Evolutionary conservation across 1,140 invertebrate genomes (phyloP), one percentile per base, ranked within the genome.

Genomic region (Drosophila sucinea): DNA sequence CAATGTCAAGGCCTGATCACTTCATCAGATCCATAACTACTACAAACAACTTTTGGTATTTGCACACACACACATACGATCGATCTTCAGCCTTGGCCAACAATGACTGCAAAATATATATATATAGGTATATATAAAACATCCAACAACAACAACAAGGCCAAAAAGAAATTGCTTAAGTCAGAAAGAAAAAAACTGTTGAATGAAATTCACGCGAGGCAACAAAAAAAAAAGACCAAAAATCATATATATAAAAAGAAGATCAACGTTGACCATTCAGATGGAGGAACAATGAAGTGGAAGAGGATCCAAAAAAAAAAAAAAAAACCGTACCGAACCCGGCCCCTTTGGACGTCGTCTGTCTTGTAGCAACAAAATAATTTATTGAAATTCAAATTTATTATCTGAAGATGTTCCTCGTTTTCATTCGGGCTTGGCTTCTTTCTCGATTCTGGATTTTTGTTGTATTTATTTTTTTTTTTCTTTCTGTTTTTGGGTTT

Each of bases 321-420:
- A 17, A 17, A 17, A 17, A 77, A 60, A 61, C 55, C 6, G 51
- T 27, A 40, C 40, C 56, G 27, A 56, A 63, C 55, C 38, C 55
- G 41, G 60, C 55, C 55, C 32, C 58, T 30, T 55, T 70, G 64
- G 58, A 60, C 56, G 62, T 61, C 40, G 69, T 61, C 47, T 64
- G 83, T 82, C 82, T 87, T 73, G 84, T 87, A 77, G 83, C 76
- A 83, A 87, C 79, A 73, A 87, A 89, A 89, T 89, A 87, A 87
- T 87, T 87, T 87, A 87, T 87, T 89, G 83, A 87, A 87, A 89
- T 89, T 87, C 84, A 87, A 89, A 87, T 87, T 87, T 87, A 87
- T 87, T 83, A 87, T 83, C 70, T 70, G 47, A 65, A 51, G 64
- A 41, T 44, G 55, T 56, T 58, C 10, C 55, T 60, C 35, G 29